Conservation (phyloP, 2,113 vertebrate genomes). For the Pseudorasbora parva region DNA sequence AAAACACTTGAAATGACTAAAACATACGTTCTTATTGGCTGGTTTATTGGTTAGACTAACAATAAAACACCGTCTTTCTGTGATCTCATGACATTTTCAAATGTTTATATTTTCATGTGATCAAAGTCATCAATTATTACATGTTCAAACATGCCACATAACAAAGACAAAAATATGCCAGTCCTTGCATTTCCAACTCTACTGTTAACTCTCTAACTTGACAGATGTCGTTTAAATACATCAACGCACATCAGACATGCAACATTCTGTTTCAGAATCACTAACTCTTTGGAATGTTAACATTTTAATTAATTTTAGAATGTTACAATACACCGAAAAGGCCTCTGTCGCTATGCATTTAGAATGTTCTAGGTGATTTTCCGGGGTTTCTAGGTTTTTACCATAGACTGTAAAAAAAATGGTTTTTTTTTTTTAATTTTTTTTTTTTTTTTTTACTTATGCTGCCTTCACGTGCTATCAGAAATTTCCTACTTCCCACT, state of each 20-base stretch:
- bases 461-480: too few relatives aligned
- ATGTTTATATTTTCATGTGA: conserved; percentile 11
- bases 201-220: too few relatives aligned
- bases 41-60: conserved; percentile 30
- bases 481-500: too few relatives aligned
- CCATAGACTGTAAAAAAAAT: too few relatives aligned
- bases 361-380: too few relatives aligned
- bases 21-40: conserved; percentile 34
- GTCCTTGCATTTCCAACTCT: neutral
- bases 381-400: too few relatives aligned
- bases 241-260: neutral
- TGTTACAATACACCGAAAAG: neutral
- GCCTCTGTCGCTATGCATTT: too few relatives aligned
- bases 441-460: too few relatives aligned
- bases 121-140: neutral
- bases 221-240: neutral
- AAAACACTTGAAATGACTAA: conserved; percentile 44
- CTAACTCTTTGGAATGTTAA: neutral
- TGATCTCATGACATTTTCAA: neutral
- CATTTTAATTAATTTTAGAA: neutral
- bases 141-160: neutral
- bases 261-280: neutral
- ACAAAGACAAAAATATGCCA: neutral
- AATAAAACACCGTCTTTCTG: conserved; percentile 24
- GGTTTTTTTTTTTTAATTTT: too few relatives aligned